These are phyloP conservation scores for Tenualosa thibaudeaui DNA, from an alignment of 2,797 vertebrate species.

Conservation along the genomic window DNA sequence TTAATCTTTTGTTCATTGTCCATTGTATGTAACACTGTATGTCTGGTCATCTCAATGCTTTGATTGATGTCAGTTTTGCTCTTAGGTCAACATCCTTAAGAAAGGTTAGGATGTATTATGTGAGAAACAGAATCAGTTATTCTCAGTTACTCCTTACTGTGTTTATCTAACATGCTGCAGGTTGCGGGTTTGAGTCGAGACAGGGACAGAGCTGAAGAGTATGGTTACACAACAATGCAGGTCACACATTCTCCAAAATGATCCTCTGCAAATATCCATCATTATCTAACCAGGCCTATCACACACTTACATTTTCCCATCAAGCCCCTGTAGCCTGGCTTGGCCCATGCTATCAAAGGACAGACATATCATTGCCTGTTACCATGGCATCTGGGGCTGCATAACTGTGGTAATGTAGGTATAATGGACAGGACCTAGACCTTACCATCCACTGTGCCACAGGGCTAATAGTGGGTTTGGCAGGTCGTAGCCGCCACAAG, in stretches of 20 bases:
- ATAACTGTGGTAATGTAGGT: background rate
- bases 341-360: background rate
- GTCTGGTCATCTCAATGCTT: no score
- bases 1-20: no score
- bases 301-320: background rate
- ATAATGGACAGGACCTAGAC: background rate
- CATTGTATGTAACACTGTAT: no score
- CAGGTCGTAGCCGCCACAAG: background rate
- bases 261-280: background rate
- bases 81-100: no score
- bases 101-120: no score
- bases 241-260: background rate
- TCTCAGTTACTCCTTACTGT: no score
- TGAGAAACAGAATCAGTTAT: no score
- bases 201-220: no score
- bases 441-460: background rate
- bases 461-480: background rate
- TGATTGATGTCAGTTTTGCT: no score
- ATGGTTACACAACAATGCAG: no score
- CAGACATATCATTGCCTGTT: background rate
- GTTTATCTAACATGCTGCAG: no score
- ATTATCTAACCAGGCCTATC: background rate
- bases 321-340: background rate
- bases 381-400: background rate
- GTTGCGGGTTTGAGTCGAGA: no score